phyloP scores from a whole-genome alignment of 2,888 invertebrate genomes.

The Myathropa florea region DNA sequence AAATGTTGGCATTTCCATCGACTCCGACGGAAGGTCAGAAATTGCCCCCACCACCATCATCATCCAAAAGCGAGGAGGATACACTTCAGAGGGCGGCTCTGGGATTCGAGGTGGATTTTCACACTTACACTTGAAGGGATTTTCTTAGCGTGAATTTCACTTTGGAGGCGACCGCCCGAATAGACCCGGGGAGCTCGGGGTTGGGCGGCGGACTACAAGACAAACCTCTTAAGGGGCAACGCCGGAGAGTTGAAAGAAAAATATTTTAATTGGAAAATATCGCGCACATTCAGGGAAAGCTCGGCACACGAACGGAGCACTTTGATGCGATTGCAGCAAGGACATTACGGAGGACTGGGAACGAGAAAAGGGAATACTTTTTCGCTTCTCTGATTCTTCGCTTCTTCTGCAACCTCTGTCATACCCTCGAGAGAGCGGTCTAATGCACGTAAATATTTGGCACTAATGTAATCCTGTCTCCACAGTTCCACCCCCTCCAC shows the following conservation, averaged over 20 bases:
- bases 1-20: slow-evolving; percentile 32
- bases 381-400: not conserved
- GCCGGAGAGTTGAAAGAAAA: slow-evolving; percentile 52
- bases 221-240: slow-evolving; percentile 38
- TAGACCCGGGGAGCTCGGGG: slow-evolving; percentile 19
- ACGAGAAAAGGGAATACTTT: not conserved
- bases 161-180: slow-evolving; percentile 57
- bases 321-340: slow-evolving; percentile 58
- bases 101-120: slow-evolving; percentile 58
- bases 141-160: slow-evolving; percentile 53
- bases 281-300: slow-evolving; percentile 49
- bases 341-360: not conserved
- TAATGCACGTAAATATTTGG: slow-evolving; percentile 52
- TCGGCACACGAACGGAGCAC: slow-evolving; percentile 56
- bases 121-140: slow-evolving; percentile 58
- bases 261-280: slow-evolving; percentile 70
- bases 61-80: slow-evolving; percentile 19
- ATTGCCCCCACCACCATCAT: slow-evolving; percentile 17
- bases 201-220: slow-evolving; percentile 31
- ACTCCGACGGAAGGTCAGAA: slow-evolving; percentile 46
- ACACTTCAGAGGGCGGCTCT: slow-evolving; percentile 51
- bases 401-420: not conserved
- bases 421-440: slow-evolving; percentile 4
- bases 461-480: slow-evolving; percentile 50
- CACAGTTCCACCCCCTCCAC: not conserved